phyloP scores from a whole-genome alignment of 2,888 invertebrate species.

The Morpho deidamia region DNA sequence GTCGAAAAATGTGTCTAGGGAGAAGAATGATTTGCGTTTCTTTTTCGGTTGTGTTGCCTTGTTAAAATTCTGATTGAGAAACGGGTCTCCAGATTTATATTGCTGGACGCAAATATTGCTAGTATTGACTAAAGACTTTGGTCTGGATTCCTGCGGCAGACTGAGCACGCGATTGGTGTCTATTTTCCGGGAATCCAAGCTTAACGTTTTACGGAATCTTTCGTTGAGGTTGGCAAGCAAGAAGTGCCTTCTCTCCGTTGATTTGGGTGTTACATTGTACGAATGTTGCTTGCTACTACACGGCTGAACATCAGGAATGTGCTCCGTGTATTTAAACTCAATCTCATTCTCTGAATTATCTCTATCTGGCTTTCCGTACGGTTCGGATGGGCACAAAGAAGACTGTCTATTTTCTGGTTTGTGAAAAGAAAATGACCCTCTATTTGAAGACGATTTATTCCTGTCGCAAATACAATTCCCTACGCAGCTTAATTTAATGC shows the following conservation, averaged over 20 bases:
- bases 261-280: constrained; percentile 69
- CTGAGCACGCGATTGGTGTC: constrained; percentile 59
- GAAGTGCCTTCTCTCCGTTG: constrained; percentile 62
- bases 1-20: constrained; percentile 73
- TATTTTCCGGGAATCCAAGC: constrained; percentile 67
- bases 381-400: constrained; percentile 49
- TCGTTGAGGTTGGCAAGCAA: constrained; percentile 68
- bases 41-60: constrained; percentile 64
- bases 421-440: constrained; percentile 69
- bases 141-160: constrained; percentile 55
- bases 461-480: constrained; percentile 64
- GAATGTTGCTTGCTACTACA: constrained; percentile 64
- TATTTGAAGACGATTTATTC: constrained; percentile 52
- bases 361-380: constrained; percentile 42
- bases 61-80: constrained; percentile 55
- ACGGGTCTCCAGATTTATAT: constrained; percentile 49
- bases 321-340: constrained; percentile 69
- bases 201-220: constrained; percentile 69
- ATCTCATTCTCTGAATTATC: constrained; percentile 67
- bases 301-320: constrained; percentile 63
- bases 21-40: constrained; percentile 72
- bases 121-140: constrained; percentile 67
- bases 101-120: constrained; percentile 60
- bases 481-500: constrained; percentile 58
- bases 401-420: constrained; percentile 54